Base-by-base conservation (phyloP, 2,113 vertebrate species). In the Mobula hypostoma region DNA sequence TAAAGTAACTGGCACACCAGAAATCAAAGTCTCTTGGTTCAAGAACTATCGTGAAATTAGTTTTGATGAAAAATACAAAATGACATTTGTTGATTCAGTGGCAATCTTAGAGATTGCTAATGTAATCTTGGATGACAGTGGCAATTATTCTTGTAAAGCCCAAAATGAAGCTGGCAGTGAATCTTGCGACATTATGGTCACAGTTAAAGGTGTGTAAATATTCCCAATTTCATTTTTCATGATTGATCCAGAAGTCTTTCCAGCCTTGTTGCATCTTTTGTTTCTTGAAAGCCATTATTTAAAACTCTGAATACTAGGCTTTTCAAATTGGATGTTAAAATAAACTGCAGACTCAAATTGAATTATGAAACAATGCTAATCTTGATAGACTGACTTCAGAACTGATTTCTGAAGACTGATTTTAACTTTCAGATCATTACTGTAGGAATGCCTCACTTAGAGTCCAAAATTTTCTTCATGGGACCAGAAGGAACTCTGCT, bases 151-250 rank as follows among this genome's bases (percentile, higher is more conserved):
- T 95, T 99, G 99, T 48, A 98, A 99, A 96, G 99, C 98, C 94
- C 98, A 96, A n/a, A 99, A 99, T 94, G 98, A 99, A 7, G 99
- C 99, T 0, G 99, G 99, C 94, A 98, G 98, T 0, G 98, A 98
- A 76, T 99, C 98, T 97, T 99, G 98, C 97, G 99, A 97, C 95
- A 94, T 98, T 96, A 98, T 99, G 90, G 96, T 99, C 82, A 98
- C 97, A 96, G 99, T 99, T 70, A 99, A 99, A 99, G 99, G 99
- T 99, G 96, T 29, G 98, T 98, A 63, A 14, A 93, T 48, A 76
- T 93, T 93, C 40, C 91, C 48, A 40, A 32, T 76, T 93, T 70
- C 36, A 56, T 74, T 72, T 56, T 29, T 19, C 70, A 74, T 72
- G n/a, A 40, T 6, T 70, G 70, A 2, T 40, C 8, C 70, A 19